These are phyloP conservation scores for Imbricaverruca yamaguchii DNA, from an alignment of 2,888 invertebrate species.

Conservation along the genomic window DNA sequence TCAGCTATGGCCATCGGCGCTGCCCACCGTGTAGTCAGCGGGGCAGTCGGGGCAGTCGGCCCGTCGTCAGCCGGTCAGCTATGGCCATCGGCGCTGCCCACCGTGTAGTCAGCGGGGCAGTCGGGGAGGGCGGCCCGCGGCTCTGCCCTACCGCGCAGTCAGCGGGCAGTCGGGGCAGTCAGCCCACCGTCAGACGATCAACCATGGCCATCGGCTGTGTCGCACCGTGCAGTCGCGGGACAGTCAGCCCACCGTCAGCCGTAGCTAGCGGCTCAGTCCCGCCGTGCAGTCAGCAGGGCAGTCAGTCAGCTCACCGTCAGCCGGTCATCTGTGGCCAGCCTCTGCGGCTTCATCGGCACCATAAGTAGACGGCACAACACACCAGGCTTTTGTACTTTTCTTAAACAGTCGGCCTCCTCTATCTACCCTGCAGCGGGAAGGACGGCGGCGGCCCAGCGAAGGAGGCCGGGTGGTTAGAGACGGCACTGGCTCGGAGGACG, in stretches of 20 bases:
- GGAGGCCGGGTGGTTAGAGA: too few species aligned
- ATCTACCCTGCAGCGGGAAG: too few species aligned
- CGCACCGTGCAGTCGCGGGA: too few species aligned
- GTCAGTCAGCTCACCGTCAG: too few species aligned
- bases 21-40: background rate
- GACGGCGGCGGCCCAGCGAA: too few species aligned
- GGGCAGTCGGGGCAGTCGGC: too few species aligned
- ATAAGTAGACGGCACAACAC: background rate
- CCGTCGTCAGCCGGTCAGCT: too few species aligned
- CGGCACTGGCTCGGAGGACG: too few species aligned
- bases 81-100: background rate
- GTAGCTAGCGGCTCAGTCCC: background rate
- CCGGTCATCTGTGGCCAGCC: background rate
- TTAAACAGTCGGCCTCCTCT: background rate
- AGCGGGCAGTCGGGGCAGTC: background rate
- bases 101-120: too few species aligned
- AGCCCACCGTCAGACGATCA: too few species aligned
- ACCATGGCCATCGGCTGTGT: too few species aligned
- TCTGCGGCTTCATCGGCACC: background rate
- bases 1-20: background rate
- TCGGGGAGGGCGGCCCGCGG: background rate
- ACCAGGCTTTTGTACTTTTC: constrained; percentile 11
- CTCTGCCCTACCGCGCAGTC: background rate
- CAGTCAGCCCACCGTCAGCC: too few species aligned
- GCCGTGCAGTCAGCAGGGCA: background rate